Conservation (phyloP, 2,888 invertebrate genomes). For the Serripes groenlandicus region DNA sequence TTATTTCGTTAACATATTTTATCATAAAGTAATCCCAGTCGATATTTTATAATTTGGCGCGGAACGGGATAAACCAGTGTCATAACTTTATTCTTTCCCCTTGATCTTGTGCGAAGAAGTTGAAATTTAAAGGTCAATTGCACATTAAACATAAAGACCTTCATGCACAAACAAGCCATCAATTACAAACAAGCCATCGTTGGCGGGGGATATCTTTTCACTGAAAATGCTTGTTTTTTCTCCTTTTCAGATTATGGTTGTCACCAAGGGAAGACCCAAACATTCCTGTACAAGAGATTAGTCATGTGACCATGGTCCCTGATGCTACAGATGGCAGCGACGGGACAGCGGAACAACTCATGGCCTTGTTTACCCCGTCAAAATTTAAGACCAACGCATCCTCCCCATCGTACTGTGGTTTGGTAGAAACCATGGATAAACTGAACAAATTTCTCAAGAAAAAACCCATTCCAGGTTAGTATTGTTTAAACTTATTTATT, state of each 20-base stretch:
- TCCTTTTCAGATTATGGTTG: conserved; percentile 73
- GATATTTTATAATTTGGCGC: too few species aligned
- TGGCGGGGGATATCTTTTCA: too few species aligned
- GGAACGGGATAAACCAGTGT: too few species aligned
- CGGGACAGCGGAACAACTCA: conserved; percentile 20
- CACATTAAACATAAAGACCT: too few species aligned
- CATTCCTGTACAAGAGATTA: conserved; percentile 68
- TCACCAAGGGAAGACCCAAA: conserved; percentile 59
- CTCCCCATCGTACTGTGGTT: conserved; percentile 57
- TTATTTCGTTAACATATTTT: too few species aligned
- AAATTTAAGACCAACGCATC: conserved; percentile 21
- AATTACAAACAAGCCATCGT: too few species aligned
- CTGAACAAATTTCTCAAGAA: conserved; percentile 70
- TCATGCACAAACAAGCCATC: too few species aligned
- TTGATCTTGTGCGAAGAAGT: too few species aligned
- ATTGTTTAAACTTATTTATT: background rate
- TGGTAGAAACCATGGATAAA: conserved; percentile 65
- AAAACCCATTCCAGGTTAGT: conserved; percentile 74
- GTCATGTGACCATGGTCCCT: conserved; percentile 72
- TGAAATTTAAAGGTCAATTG: too few species aligned
- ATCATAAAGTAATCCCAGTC: too few species aligned
- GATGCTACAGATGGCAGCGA: conserved; percentile 42
- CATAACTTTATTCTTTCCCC: too few species aligned
- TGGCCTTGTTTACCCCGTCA: conserved; percentile 46
- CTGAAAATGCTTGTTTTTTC: too few species aligned